Conservation (phyloP, 30 jellyfish, hydroid and myxozoan genomes). For the Hydractinia symbiolongicarpus region DNA sequence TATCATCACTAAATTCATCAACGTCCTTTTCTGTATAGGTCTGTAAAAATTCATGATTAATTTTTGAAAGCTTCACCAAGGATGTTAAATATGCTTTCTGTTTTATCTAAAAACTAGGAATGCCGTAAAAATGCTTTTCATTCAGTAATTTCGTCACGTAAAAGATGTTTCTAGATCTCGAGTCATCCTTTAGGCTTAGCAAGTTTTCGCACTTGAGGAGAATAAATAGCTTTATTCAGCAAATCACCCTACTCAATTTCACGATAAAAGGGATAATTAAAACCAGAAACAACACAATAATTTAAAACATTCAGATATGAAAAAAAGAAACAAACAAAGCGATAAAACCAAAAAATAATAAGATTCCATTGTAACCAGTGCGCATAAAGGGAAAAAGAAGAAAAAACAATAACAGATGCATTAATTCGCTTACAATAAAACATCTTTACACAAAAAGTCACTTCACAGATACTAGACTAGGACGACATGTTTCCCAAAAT, state of each 20-base stretch:
- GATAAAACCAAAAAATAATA: no score
- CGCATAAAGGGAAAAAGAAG: no score
- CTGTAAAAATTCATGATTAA: not conserved
- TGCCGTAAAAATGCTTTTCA: slow-evolving; percentile 5
- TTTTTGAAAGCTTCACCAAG: not conserved
- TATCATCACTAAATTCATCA: not conserved
- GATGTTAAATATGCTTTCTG: not conserved
- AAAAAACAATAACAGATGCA: no score
- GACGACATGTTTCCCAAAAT: no score
- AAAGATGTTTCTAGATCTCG: not conserved
- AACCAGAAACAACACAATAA: not conserved
- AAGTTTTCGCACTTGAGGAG: not conserved
- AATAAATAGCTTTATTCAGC: not conserved
- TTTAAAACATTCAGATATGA: no score
- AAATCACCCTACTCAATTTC: slow-evolving; percentile 1
- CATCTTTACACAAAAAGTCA: no score
- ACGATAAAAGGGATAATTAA: slow-evolving; percentile 10
- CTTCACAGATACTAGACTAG: no score
- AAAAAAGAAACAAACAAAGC: no score
- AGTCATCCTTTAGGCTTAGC: not conserved
- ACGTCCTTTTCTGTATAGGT: not conserved
- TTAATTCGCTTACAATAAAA: no score
- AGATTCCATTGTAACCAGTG: no score
- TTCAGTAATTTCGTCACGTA: slow-evolving; percentile 1
- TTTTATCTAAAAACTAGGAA: not conserved